Conservation (phyloP, 1,140 invertebrate genomes). For the Calosoma granatense region DNA sequence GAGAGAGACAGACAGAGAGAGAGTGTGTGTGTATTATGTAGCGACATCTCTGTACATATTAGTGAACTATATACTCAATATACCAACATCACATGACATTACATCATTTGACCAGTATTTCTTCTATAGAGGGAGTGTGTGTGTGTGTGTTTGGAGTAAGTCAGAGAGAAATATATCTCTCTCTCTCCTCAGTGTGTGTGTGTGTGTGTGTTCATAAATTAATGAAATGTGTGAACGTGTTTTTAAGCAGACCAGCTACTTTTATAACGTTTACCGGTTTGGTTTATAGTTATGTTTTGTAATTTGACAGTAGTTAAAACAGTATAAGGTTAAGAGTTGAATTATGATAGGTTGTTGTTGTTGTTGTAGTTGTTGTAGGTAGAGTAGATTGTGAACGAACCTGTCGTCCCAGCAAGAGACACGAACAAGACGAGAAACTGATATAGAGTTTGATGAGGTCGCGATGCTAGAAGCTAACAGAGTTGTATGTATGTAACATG, state of each 20-base stretch:
- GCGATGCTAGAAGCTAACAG: constrained; percentile 7
- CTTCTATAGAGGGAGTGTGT: too few relatives aligned
- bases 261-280: constrained; percentile 14
- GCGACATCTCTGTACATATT: too few relatives aligned
- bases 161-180: too few relatives aligned
- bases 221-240: too few relatives aligned
- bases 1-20: too few relatives aligned
- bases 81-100: too few relatives aligned
- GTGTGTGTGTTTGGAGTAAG: too few relatives aligned
- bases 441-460: not conserved
- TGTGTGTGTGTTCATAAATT: too few relatives aligned
- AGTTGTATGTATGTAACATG: constrained; percentile 3
- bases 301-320: not conserved
- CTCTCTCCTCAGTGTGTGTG: too few relatives aligned
- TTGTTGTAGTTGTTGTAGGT: constrained; percentile 4
- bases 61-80: too few relatives aligned
- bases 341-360: not conserved
- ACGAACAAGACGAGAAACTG: constrained; percentile 1
- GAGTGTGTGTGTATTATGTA: too few relatives aligned
- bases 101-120: too few relatives aligned
- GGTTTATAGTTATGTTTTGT: not conserved
- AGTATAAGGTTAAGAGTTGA: not conserved
- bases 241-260: constrained; percentile 34
- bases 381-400: constrained; percentile 24
- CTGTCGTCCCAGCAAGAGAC: constrained; percentile 26